Evolutionary conservation across 1,140 invertebrate genomes (phyloP).

Genomic region (Agrypnia vestita): DNA sequence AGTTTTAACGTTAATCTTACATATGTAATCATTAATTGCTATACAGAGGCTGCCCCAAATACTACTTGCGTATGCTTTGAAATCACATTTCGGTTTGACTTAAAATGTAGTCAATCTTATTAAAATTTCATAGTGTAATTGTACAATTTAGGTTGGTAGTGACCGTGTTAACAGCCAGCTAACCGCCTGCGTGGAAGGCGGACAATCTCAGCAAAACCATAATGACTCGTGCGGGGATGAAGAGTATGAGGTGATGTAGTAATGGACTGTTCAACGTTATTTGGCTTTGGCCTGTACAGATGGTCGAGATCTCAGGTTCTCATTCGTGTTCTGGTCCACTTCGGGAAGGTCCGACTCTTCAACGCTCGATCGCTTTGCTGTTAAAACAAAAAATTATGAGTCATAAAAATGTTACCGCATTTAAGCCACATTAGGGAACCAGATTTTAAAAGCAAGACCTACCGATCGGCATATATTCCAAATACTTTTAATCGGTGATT

Average conservation of each 20-base stretch:
- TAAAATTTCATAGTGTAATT: slow-evolving; percentile 17
- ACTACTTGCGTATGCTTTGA: slow-evolving; percentile 6
- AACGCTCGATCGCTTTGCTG: slow-evolving; percentile 70
- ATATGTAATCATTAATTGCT: slow-evolving; percentile 17
- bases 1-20: slow-evolving; percentile 26
- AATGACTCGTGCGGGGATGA: slow-evolving; percentile 25
- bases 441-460: background rate
- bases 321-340: slow-evolving; percentile 78
- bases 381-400: slow-evolving; percentile 46
- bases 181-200: background rate
- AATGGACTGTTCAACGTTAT: slow-evolving; percentile 62
- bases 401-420: too few relatives aligned
- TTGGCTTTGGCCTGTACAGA: slow-evolving; percentile 66
- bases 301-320: slow-evolving; percentile 72
- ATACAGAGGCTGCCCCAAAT: slow-evolving; percentile 7
- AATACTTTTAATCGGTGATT: slow-evolving; percentile 24
- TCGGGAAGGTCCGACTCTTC: slow-evolving; percentile 77
- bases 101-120: slow-evolving; percentile 10
- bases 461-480: slow-evolving; percentile 26
- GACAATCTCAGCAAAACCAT: background rate
- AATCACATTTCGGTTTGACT: slow-evolving; percentile 20
- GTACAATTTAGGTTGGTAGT: slow-evolving; percentile 1
- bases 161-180: background rate
- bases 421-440: background rate
- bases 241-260: slow-evolving; percentile 50